phyloP scores from a whole-genome alignment of 2,888 invertebrate genomes.

The Leucania comma region DNA sequence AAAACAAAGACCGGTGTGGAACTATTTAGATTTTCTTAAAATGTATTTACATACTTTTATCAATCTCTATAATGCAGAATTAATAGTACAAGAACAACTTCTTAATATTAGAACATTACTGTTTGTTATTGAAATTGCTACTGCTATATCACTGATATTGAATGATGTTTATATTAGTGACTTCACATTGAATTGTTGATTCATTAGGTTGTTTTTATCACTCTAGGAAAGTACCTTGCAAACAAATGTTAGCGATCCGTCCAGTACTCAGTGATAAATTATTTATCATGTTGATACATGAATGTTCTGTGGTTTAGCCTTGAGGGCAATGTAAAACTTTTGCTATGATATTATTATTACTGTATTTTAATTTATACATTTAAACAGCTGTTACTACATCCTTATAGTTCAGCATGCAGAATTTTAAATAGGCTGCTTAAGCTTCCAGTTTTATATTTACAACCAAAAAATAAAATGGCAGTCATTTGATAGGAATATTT shows the following conservation, averaged over 20 bases:
- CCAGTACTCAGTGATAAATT: constrained; percentile 20
- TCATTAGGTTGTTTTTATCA: constrained; percentile 29
- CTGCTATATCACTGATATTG: constrained; percentile 1
- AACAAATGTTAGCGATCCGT: constrained; percentile 1
- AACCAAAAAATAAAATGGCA: background rate
- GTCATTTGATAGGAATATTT: background rate
- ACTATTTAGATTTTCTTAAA: background rate
- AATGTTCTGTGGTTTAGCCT: constrained; percentile 37
- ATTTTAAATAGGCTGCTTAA: background rate
- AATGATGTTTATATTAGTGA: constrained; percentile 34
- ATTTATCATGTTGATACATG: constrained; percentile 27
- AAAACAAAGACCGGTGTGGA: background rate
- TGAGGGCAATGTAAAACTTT: constrained; percentile 2
- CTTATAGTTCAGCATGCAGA: background rate
- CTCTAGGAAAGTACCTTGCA: constrained; percentile 4
- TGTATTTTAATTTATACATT: background rate
- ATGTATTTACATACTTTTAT: background rate
- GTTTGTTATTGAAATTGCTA: constrained; percentile 12
- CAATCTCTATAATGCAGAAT: background rate
- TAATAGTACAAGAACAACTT: background rate
- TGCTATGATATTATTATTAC: constrained; percentile 9
- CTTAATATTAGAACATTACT: background rate
- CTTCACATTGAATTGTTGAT: constrained; percentile 16
- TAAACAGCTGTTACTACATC: constrained; percentile 25
- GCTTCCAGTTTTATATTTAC: background rate